Percentiles rank a stretch among this genome's conserved stretches.
phyloP scores from a whole-genome alignment of 2,113 vertebrate genomes.

The Festucalex cinctus region DNA sequence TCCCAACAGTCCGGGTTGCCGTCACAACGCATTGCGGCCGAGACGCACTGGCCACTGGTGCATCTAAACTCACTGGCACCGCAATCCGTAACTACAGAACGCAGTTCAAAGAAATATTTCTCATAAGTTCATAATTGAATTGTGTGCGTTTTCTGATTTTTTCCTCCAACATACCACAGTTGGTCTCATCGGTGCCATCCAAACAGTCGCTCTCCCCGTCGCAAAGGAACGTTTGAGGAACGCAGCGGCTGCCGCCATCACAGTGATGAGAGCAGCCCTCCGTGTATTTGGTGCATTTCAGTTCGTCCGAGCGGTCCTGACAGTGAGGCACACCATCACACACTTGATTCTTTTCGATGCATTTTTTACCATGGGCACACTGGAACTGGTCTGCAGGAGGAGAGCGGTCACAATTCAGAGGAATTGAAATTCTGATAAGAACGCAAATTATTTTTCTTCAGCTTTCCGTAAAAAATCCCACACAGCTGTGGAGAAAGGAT shows the following conservation, averaged over 20 bases:
- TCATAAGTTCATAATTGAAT: neutral
- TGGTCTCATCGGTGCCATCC: slow-evolving; percentile 77
- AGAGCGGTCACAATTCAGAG: neutral
- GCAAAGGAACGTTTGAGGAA: slow-evolving; percentile 80
- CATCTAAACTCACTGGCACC: slow-evolving; percentile 72
- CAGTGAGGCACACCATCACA: slow-evolving; percentile 83
- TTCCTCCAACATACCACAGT: slow-evolving; percentile 67
- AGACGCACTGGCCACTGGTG: slow-evolving; percentile 78
- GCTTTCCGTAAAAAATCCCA: neutral
- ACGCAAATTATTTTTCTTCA: neutral
- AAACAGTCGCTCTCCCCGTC: slow-evolving; percentile 80
- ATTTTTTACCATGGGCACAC: slow-evolving; percentile 73
- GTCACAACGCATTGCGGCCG: slow-evolving; percentile 75
- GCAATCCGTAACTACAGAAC: slow-evolving; percentile 52
- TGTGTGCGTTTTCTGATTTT: neutral
- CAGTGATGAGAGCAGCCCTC: slow-evolving; percentile 78
- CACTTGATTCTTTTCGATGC: slow-evolving; percentile 63
- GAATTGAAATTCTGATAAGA: neutral
- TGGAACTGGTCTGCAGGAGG: slow-evolving; percentile 73
- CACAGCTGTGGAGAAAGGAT: neutral
- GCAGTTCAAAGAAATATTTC: neutral
- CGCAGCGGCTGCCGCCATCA: slow-evolving; percentile 69
- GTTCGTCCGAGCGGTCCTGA: slow-evolving; percentile 82
- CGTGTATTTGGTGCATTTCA: slow-evolving; percentile 52
- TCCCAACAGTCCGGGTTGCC: slow-evolving; percentile 83